Evolutionary conservation across 2,113 vertebrate species (phyloP), one percentile per base, ranked within the genome.

Genomic region (Gobius niger): DNA sequence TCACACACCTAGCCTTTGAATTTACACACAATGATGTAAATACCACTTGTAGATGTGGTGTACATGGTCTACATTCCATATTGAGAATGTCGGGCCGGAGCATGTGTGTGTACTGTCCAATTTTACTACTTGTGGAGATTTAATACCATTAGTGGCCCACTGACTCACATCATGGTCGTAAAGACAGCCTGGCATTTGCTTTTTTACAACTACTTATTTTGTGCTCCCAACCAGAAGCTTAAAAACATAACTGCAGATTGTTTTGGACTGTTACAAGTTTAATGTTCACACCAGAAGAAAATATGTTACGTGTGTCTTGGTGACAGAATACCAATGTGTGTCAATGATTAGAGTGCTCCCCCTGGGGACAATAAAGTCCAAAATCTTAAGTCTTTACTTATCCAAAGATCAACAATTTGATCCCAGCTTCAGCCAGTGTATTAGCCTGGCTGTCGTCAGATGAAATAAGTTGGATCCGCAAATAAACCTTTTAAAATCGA

Each of bases 11-110:
- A 60, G 34, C 34, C 40, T 60, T 60, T 60, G 34, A 60, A 60
- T 60, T 60, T 44, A 60, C 57, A 44, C 57, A 60, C 57, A 60
- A 16, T 44, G 15, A 44, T 60, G 57, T 60, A 60, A 60, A 60
- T 44, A 60, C 15, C 57, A 60, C 57, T 44, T 60, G 57, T 44
- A 60, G 57, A 60, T 44, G 57, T 44, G 57, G 57, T 60, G 8
- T 44, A 60, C 57, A 60, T n/a, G 13, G 41, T 10, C 57, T 4
- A 60, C 57, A 60, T 60, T 15, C 34, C 34, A 42, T n/a, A 60
- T 60, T 60, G 12, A 57, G 54, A 56, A 54, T 54, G 8, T 10
- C 12, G 18, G 10, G 19, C 12, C 14, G 11, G 15, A 13, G 54
- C 12, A 40, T 57, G 54, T 40, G 44, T 46, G 54, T 14, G 54